phyloP scores from a whole-genome alignment of 1,140 invertebrate species.

The Araneus ventricosus region DNA sequence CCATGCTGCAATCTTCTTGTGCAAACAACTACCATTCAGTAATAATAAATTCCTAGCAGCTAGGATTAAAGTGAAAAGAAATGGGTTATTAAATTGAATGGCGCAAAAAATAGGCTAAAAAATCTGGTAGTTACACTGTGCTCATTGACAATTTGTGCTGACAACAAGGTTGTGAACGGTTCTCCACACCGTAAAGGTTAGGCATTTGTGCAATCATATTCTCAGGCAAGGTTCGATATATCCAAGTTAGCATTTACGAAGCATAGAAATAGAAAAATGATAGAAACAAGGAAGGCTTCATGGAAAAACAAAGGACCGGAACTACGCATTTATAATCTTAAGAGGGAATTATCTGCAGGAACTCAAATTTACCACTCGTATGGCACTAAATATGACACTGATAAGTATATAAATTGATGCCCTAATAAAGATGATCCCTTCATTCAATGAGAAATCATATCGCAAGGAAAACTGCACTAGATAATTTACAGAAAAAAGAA shows the following conservation, averaged over 20 bases:
- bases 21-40: conserved; percentile 37
- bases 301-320: conserved; percentile 50
- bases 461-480: conserved; percentile 68
- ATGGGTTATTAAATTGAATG: background rate
- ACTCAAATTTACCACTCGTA: conserved; percentile 74
- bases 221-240: conserved; percentile 24
- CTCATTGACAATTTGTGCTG: conserved; percentile 72
- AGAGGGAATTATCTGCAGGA: conserved; percentile 68
- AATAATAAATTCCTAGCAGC: background rate
- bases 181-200: conserved; percentile 72
- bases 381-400: conserved; percentile 76
- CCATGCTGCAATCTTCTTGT: conserved; percentile 22
- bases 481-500: conserved; percentile 72
- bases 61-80: conserved; percentile 20
- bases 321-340: conserved; percentile 42
- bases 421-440: conserved; percentile 75
- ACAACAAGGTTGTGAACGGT: conserved; percentile 13
- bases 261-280: conserved; percentile 67
- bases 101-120: conserved; percentile 40
- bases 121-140: conserved; percentile 58
- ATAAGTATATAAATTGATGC: conserved; percentile 75
- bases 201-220: conserved; percentile 65
- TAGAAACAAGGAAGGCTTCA: conserved; percentile 42
- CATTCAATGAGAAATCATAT: conserved; percentile 72
- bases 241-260: conserved; percentile 59